Base-by-base conservation (phyloP, 2,113 vertebrate species). In the Megalops atlanticus region DNA sequence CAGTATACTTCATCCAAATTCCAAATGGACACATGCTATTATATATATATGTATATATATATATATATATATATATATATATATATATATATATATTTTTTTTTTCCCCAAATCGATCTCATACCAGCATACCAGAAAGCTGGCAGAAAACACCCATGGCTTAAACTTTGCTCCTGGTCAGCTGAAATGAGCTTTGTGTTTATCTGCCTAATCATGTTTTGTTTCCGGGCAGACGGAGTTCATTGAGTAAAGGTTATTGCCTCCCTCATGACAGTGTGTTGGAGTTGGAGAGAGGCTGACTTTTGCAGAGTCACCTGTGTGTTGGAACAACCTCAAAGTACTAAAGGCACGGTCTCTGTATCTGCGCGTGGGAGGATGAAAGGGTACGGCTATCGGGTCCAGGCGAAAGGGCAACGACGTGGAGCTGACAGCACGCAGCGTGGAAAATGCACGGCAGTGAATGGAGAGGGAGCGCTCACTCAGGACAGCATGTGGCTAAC, bases 281-380 rank as follows among this genome's bases (percentile, higher is more conserved):
- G n/a, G 24, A 11, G n/a, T 64, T 64, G n/a, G 58, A 64, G 58
- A 64, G 58, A 64, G 2, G n/a, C 58, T 75, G 38, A 81, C 54
- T 76, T 68, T 7, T 69, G 74, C 80, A 76, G 52, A 70, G 41
- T n/a, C 40, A 49, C 15, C 27, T 75, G 38, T 72, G 36, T 72
- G 69, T 21, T 45, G 69, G 47, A 52, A 21, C 70, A 49, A 72
- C 45, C 18, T 16, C 70, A 73, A n/a, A 18, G 75, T 41, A 16
- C 36, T 0, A 41, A 35, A 72, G 68, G 49, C 43, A 73, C 27
- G 27, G 7, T 41, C 39, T 11, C 4, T 38, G 40, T 33, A 77
- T 71, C 58, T 52, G 43, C 54, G 75, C 35, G 81, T 77, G 81
- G 81, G 81, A 24, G 69, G 75, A 76, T 76, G 54, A 76, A 76